These are phyloP conservation scores for Halcyon smyrnensis DNA, from an alignment of 2,797 vertebrate genomes.

Conservation along the genomic window DNA sequence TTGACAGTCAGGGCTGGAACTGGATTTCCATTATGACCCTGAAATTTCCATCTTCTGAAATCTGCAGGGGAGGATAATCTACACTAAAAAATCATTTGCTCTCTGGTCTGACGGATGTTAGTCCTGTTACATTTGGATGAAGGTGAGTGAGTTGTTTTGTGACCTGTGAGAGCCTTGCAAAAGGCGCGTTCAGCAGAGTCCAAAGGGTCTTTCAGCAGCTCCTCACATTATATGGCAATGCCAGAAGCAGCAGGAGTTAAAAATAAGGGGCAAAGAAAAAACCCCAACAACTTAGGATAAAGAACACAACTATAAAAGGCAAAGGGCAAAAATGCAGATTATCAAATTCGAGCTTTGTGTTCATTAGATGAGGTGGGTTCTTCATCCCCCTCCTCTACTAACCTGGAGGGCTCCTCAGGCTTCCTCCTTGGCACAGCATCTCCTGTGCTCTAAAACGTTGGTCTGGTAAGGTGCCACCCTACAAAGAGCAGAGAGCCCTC, in stretches of 20 bases:
- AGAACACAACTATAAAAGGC: too few relatives aligned
- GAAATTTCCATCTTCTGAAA: background rate
- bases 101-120: background rate
- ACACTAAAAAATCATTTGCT: background rate
- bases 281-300: too few relatives aligned
- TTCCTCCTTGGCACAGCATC: too few relatives aligned
- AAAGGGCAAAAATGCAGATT: too few relatives aligned
- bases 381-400: too few relatives aligned
- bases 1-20: background rate
- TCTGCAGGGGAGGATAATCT: background rate
- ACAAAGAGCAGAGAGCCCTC: too few relatives aligned
- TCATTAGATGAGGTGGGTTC: too few relatives aligned
- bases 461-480: too few relatives aligned
- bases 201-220: background rate
- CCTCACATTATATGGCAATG: rapidly evolving
- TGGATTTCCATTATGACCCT: background rate
- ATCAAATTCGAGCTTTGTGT: background rate
- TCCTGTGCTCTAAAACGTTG: too few relatives aligned
- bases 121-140: background rate
- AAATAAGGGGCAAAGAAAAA: background rate
- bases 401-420: too few relatives aligned
- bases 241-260: background rate
- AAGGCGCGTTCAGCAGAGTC: background rate
- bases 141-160: background rate
- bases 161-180: background rate